Evolutionary conservation across 2,113 vertebrate genomes (phyloP).

Genomic region (Arenaria interpres): DNA sequence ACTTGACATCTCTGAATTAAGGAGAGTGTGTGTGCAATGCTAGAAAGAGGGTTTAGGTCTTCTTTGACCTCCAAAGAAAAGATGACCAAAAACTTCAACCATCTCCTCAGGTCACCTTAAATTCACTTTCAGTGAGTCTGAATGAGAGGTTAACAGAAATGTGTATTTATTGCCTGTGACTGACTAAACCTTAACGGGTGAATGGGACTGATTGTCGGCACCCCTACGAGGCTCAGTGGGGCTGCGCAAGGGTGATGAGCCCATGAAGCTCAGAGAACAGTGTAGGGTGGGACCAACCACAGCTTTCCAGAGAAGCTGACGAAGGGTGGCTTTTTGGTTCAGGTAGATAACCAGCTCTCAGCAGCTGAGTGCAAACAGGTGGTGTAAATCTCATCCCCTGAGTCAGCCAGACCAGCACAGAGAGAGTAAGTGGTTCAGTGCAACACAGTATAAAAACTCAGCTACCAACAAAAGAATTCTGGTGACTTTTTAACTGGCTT

Average conservation of each 20-base stretch:
- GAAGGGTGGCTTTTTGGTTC: neutral
- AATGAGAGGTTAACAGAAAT: neutral
- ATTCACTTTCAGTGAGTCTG: neutral
- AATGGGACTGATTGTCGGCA: neutral
- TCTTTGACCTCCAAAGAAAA: neutral
- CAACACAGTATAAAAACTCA: fast-evolving
- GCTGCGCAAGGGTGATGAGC: neutral
- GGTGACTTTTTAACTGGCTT: neutral
- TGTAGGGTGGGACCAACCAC: neutral
- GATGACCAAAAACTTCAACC: neutral
- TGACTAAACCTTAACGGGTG: neutral
- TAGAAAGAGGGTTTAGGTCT: neutral
- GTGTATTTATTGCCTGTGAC: neutral
- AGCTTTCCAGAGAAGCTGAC: neutral
- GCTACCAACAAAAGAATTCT: neutral
- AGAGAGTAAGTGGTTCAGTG: neutral
- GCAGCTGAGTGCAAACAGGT: neutral
- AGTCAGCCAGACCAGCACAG: neutral
- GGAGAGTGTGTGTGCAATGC: neutral
- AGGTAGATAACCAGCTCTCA: neutral
- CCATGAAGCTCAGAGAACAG: fast-evolving
- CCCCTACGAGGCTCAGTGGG: fast-evolving
- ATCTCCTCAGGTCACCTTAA: neutral
- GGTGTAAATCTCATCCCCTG: neutral
- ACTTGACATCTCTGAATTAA: neutral